These are phyloP conservation scores for Neotragus moschatus DNA, from an alignment of 2,113 vertebrate genomes.

Conservation along the genomic window DNA sequence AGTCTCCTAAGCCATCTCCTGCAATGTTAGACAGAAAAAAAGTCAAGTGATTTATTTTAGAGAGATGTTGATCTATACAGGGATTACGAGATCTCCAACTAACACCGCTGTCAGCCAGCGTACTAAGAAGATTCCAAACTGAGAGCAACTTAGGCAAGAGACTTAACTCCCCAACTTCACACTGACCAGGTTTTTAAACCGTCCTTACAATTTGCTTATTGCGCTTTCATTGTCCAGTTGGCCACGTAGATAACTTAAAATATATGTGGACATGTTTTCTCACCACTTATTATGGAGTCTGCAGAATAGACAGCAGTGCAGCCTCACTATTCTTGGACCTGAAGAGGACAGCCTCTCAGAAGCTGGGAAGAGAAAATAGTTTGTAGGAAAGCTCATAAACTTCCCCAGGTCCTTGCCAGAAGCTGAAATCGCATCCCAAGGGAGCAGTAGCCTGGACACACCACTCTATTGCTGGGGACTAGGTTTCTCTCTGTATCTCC, in stretches of 20 bases:
- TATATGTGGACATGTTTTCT: not conserved
- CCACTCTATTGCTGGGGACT: rapidly evolving
- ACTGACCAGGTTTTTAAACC: not conserved
- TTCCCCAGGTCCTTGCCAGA: not conserved
- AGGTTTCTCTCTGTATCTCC: not conserved
- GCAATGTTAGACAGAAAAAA: not conserved
- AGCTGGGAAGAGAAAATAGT: not conserved
- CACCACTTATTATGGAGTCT: not conserved
- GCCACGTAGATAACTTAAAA: not conserved
- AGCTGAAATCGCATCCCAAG: not conserved
- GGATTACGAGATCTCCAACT: slow-evolving; percentile 27
- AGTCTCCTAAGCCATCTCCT: slow-evolving; percentile 7
- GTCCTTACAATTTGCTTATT: not conserved
- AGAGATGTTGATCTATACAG: not conserved
- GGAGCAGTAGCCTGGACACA: rapidly evolving
- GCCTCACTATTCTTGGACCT: not conserved
- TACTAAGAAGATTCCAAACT: slow-evolving; percentile 46
- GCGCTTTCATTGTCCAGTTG: not conserved
- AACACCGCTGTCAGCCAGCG: not conserved
- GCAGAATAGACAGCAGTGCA: not conserved
- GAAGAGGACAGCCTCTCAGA: not conserved
- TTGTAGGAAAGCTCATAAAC: not conserved
- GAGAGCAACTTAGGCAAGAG: not conserved
- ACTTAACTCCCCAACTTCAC: not conserved
- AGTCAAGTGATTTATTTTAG: slow-evolving; percentile 31